Conservation (phyloP, 1,140 invertebrate species). For the Drosophila arizonae region DNA sequence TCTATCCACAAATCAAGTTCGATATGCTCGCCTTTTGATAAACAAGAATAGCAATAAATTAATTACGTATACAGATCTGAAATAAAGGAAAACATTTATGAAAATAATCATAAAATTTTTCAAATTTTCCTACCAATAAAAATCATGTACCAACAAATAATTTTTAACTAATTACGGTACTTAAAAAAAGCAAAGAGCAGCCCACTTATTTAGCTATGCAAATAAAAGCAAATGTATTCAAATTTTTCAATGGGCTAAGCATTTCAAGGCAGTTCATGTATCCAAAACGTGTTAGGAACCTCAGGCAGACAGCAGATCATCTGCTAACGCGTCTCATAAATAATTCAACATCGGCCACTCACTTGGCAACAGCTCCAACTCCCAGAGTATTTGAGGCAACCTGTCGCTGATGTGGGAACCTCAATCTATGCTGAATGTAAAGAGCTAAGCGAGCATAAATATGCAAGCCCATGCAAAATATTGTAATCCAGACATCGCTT, state of each 20-base stretch:
- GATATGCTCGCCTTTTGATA: constrained; percentile 16
- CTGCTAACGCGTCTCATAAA: constrained; percentile 20
- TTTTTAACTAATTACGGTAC: constrained; percentile 10
- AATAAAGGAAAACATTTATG: not conserved
- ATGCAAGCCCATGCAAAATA: constrained; percentile 23
- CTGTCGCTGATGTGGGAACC: constrained; percentile 40
- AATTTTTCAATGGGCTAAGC: not conserved
- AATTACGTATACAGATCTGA: constrained; percentile 9
- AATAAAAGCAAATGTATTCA: not conserved
- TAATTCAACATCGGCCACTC: constrained; percentile 31
- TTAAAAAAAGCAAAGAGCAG: not conserved
- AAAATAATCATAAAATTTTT: not conserved
- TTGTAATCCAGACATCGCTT: constrained; percentile 12
- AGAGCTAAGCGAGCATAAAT: constrained; percentile 9
- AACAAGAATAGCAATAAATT: constrained; percentile 45
- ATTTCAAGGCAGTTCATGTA: constrained; percentile 3
- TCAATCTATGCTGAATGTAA: constrained; percentile 43
- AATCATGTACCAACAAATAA: constrained; percentile 25
- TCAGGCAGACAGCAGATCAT: not conserved
- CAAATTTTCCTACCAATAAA: constrained; percentile 30
- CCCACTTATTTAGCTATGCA: not conserved
- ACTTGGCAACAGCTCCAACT: constrained; percentile 26
- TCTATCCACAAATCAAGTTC: constrained; percentile 25
- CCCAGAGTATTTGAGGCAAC: not conserved
- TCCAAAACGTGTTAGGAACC: not conserved